These are phyloP conservation scores for Sebastes oblongus DNA, from an alignment of 2,797 vertebrate genomes.

Conservation along the genomic window DNA sequence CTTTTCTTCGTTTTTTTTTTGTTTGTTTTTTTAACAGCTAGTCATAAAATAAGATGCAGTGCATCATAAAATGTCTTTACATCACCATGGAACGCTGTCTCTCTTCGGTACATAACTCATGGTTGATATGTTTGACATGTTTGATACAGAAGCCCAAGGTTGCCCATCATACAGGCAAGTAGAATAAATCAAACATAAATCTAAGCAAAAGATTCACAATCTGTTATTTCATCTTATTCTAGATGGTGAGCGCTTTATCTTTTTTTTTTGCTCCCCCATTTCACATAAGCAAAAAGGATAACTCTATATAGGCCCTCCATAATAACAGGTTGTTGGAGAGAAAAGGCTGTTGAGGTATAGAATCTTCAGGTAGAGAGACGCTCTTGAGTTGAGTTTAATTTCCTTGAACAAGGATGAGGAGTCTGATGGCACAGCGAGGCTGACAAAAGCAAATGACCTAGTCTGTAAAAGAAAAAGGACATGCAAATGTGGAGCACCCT, in stretches of 20 bases:
- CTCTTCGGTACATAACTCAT: slow-evolving; percentile 60
- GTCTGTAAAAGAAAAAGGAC: background rate
- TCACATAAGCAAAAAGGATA: background rate
- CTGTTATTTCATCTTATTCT: slow-evolving; percentile 32
- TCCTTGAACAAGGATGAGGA: slow-evolving; percentile 3
- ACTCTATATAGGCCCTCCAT: background rate
- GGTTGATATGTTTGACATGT: slow-evolving; percentile 42
- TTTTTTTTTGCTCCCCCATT: background rate
- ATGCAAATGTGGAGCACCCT: background rate
- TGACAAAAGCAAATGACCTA: slow-evolving; percentile 1
- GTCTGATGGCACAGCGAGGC: background rate
- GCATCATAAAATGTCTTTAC: slow-evolving; percentile 73
- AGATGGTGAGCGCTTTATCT: background rate
- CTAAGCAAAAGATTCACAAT: slow-evolving; percentile 21
- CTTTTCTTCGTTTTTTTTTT: slow-evolving; percentile 24
- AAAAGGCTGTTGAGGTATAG: background rate
- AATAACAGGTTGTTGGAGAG: background rate
- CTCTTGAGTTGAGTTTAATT: background rate
- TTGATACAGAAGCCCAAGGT: slow-evolving; percentile 53
- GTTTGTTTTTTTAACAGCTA: slow-evolving; percentile 52
- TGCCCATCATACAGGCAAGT: slow-evolving; percentile 27
- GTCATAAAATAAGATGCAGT: slow-evolving; percentile 66
- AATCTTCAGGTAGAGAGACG: background rate
- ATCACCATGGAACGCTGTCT: slow-evolving; percentile 60
- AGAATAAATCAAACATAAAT: slow-evolving; percentile 61